These are phyloP conservation scores for Ceyx cyanopectus DNA, from an alignment of 2,113 vertebrate genomes.

Conservation along the genomic window DNA sequence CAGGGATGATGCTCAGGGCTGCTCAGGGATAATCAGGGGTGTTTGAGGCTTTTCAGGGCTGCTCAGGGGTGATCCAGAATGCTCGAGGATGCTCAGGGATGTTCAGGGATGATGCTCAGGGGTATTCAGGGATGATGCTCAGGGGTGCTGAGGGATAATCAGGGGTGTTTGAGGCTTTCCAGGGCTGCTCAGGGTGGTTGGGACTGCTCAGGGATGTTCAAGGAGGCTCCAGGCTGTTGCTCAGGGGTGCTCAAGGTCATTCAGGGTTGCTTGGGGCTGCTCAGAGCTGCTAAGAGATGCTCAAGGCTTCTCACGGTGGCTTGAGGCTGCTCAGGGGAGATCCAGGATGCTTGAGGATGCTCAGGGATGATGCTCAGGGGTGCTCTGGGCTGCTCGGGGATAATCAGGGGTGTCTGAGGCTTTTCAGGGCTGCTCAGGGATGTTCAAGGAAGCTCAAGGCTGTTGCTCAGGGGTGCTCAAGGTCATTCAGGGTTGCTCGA, in stretches of 20 bases:
- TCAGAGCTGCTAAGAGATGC: no score
- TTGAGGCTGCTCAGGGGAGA: no score
- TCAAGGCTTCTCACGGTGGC: no score
- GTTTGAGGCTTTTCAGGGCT: background rate
- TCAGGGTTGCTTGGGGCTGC: background rate
- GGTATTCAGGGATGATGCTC: background rate
- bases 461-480: background rate
- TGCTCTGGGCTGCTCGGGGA: background rate
- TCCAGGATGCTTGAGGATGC: background rate
- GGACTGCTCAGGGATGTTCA: background rate
- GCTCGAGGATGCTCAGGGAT: background rate
- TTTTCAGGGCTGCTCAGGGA: background rate
- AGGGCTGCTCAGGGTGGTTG: no score
- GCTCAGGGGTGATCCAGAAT: background rate
- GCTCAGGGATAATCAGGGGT: fast-evolving
- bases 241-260: background rate
- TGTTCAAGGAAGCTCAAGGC: background rate
- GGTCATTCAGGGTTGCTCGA: background rate
- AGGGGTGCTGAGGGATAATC: fast-evolving
- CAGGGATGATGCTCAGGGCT: background rate
- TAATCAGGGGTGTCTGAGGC: fast-evolving
- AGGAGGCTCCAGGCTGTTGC: background rate
- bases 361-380: background rate
- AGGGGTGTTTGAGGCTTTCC: background rate
- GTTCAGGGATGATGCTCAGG: background rate